phyloP scores from a whole-genome alignment of 2,888 invertebrate species.

The Andrena bucephala region DNA sequence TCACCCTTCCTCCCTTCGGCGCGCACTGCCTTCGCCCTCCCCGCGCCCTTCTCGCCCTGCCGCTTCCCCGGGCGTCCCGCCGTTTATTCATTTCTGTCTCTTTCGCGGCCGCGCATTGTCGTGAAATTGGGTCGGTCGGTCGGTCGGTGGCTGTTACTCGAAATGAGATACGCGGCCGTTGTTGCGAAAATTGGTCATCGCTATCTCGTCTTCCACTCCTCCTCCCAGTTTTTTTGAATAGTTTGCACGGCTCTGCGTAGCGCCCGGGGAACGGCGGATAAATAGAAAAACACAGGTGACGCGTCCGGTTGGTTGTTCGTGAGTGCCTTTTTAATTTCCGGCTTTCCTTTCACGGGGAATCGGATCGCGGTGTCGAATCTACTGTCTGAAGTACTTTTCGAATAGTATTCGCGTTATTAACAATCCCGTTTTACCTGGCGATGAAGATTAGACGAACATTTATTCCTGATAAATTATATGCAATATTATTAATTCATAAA shows the following conservation, averaged over 20 bases:
- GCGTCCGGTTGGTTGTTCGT: conserved; percentile 36
- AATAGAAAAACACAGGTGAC: conserved; percentile 27
- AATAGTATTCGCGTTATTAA: neutral
- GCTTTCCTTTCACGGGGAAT: conserved; percentile 3
- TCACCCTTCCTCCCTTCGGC: neutral
- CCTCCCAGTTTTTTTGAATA: neutral
- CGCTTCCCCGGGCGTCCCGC: conserved; percentile 7
- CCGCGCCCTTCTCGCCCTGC: neutral
- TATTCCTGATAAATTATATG: neutral
- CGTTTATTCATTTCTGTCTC: conserved; percentile 52
- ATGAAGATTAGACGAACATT: neutral
- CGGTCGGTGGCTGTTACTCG: neutral
- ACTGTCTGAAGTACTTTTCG: neutral
- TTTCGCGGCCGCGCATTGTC: conserved; percentile 69
- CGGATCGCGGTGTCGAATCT: conserved; percentile 17
- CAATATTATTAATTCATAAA: neutral
- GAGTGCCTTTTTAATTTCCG: conserved; percentile 51
- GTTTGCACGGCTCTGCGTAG: conserved; percentile 24
- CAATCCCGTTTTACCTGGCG: neutral
- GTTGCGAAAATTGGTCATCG: conserved; percentile 60
- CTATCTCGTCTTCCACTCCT: conserved; percentile 12
- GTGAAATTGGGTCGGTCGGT: conserved; percentile 74
- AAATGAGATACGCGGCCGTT: conserved; percentile 58
- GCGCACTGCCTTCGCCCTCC: neutral
- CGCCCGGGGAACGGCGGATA: conserved; percentile 16